Evolutionary conservation across 2,888 invertebrate species (phyloP).

Genomic region (Paralinhomoeus sp.): DNA sequence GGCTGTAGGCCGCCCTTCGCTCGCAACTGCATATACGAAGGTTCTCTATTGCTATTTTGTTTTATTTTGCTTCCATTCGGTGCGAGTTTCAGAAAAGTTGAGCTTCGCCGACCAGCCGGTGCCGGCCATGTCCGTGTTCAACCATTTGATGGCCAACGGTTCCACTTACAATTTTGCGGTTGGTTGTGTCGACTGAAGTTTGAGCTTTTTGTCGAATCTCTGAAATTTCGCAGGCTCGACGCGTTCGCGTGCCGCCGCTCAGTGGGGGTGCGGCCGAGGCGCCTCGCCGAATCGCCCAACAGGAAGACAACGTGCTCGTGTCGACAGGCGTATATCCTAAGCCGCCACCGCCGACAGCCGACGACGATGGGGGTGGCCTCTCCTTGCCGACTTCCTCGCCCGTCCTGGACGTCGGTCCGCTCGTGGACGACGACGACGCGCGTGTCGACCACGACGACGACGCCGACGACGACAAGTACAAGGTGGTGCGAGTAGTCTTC

Average conservation of each 20-base stretch:
- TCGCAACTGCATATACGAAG: slow-evolving; percentile 45
- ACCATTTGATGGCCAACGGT: slow-evolving; percentile 45
- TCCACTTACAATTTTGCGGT: slow-evolving; percentile 34
- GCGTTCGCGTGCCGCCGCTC: neutral
- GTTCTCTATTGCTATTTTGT: slow-evolving; percentile 30
- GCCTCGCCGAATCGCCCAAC: neutral
- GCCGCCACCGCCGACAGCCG: neutral
- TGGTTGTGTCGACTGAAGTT: too few species aligned
- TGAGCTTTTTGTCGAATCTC: too few species aligned
- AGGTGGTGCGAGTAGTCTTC: slow-evolving; percentile 8
- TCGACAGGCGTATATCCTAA: slow-evolving; percentile 7
- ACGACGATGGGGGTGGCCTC: too few species aligned
- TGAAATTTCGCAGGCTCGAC: slow-evolving; percentile 1
- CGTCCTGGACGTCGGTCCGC: too few species aligned
- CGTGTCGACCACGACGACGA: too few species aligned
- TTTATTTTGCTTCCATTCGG: too few species aligned
- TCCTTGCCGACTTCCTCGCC: too few species aligned
- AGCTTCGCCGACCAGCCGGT: slow-evolving; percentile 39
- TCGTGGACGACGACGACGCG: too few species aligned
- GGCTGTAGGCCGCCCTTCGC: slow-evolving; percentile 52
- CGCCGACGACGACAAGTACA: slow-evolving; percentile 1
- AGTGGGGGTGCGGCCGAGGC: too few species aligned
- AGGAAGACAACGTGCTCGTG: slow-evolving; percentile 12
- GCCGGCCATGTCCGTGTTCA: slow-evolving; percentile 42
- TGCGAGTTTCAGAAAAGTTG: slow-evolving; percentile 33